phyloP scores from a whole-genome alignment of 2,113 vertebrate genomes.

The Cacatua alba region DNA sequence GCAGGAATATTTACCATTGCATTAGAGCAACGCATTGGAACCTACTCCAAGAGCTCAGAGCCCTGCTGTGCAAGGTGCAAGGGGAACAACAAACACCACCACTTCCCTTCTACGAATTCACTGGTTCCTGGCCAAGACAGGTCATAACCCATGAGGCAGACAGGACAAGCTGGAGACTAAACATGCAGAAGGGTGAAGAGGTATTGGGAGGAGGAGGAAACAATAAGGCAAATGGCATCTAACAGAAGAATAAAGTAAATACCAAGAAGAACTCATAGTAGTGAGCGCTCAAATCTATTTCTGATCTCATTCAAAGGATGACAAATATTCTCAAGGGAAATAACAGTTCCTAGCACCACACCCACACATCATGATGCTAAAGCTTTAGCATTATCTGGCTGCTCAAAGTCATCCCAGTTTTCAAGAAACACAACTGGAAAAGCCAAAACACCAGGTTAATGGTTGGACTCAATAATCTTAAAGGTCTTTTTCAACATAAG shows the following conservation, averaged over 20 bases:
- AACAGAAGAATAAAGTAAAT: constrained; percentile 35
- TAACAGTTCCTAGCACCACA: constrained; percentile 66
- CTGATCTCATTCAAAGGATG: constrained; percentile 58
- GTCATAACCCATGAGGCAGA: background rate
- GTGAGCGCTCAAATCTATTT: constrained; percentile 20
- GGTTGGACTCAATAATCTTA: background rate
- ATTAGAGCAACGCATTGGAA: background rate
- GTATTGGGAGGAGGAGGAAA: constrained; percentile 14
- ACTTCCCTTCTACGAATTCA: constrained; percentile 8
- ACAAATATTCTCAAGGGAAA: constrained; percentile 68
- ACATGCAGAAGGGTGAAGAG: background rate
- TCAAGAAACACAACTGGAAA: constrained; percentile 34
- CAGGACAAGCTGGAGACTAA: constrained; percentile 53
- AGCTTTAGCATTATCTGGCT: constrained; percentile 41
- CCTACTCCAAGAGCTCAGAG: background rate
- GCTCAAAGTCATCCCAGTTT: constrained; percentile 13
- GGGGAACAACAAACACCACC: background rate
- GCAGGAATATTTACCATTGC: background rate
- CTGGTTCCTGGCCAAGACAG: background rate
- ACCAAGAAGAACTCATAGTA: background rate
- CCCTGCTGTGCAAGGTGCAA: background rate
- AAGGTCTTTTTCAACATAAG: background rate
- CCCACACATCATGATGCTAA: constrained; percentile 55
- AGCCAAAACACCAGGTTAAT: background rate
- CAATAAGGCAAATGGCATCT: background rate